Evolutionary conservation across 2,797 vertebrate genomes (phyloP), one percentile per base, ranked within the genome.

Genomic region (Acestrorhynchus altus): DNA sequence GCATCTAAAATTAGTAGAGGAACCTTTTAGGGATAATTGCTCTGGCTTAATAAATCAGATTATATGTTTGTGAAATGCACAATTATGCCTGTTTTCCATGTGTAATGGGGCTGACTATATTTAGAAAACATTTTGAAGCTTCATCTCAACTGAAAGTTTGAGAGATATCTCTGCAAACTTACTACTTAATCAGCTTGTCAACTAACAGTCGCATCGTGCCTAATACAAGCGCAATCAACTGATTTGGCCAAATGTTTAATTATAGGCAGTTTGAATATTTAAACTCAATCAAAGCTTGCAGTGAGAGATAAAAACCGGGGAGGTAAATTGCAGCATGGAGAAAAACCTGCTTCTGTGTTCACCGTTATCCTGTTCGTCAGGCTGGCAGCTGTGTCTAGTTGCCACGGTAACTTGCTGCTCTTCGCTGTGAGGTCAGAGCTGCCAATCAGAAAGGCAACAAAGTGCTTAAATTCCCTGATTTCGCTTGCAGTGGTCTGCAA

Each of bases 331-430:
- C 79, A 73, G 44, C 49, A 59, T 9, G 28, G 46, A 52, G 71
- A 60, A 60, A 40, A 79, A 47, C 57, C 78, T 72, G 59, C 31
- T 72, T 59, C 46, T 13, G 18, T 39, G 44, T 63, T 60, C 22
- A 39, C 26, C 47, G 35, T 51, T 24, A 60, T 74, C 67, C 35
- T 60, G 60, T 52, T 78, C 35, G 15, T 28, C n/a, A 15, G 47
- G 42, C 51, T 54, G 13, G 49, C 70, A 75, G 77, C 81, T 77
- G 76, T 73, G 73, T 74, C 80, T 80, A 54, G 86, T 87, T 87
- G 73, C 86, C 77, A 87, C 28, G 76, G 84, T 75, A 86, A 88
- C 86, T 42, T 47, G 66, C 67, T 39, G 64, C 63, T 80, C 74
- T 61, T 81, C 60, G 59, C 76, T 75, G 80, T 72, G 51, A 75